Evolutionary conservation across 1,140 invertebrate species (phyloP).

Genomic region (Trachymyrmex septentrionalis): DNA sequence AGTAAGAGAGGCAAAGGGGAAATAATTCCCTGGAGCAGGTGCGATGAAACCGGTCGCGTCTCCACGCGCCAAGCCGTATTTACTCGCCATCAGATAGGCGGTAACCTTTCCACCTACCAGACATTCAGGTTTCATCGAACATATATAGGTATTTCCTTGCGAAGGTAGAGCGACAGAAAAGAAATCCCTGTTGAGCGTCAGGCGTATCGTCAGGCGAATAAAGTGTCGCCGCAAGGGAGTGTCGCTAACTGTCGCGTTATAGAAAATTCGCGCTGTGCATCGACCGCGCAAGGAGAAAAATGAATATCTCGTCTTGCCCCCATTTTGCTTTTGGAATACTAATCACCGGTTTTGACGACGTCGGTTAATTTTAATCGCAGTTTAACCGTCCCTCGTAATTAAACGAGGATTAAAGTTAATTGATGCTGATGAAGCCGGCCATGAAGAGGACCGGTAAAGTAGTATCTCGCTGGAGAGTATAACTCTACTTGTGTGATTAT

Average conservation of each 20-base stretch:
- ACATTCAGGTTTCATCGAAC: slow-evolving; percentile 50
- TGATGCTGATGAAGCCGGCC: slow-evolving; percentile 3
- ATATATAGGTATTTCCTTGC: slow-evolving; percentile 24
- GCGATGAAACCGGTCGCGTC: slow-evolving; percentile 67
- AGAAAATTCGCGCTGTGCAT: neutral
- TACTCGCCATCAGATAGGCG: slow-evolving; percentile 53
- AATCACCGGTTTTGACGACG: slow-evolving; percentile 9
- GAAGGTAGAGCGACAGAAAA: slow-evolving; percentile 15
- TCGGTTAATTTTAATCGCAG: slow-evolving; percentile 44
- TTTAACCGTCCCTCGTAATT: slow-evolving; percentile 37
- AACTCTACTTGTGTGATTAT: neutral
- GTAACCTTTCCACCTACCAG: slow-evolving; percentile 50
- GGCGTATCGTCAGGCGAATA: slow-evolving; percentile 28
- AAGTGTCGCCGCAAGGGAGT: slow-evolving; percentile 2
- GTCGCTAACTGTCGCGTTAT: neutral
- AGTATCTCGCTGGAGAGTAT: neutral
- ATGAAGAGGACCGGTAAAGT: neutral
- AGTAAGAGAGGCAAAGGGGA: neutral
- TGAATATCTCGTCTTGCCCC: neutral
- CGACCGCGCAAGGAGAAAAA: neutral
- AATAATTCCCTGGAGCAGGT: slow-evolving; percentile 69
- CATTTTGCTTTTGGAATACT: slow-evolving; percentile 1
- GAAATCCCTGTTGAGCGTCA: slow-evolving; percentile 5
- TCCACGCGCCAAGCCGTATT: slow-evolving; percentile 51
- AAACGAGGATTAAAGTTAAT: slow-evolving; percentile 56